Evolutionary conservation across 1,140 invertebrate species (phyloP).

Genomic region (Lordiphosa collinella): DNA sequence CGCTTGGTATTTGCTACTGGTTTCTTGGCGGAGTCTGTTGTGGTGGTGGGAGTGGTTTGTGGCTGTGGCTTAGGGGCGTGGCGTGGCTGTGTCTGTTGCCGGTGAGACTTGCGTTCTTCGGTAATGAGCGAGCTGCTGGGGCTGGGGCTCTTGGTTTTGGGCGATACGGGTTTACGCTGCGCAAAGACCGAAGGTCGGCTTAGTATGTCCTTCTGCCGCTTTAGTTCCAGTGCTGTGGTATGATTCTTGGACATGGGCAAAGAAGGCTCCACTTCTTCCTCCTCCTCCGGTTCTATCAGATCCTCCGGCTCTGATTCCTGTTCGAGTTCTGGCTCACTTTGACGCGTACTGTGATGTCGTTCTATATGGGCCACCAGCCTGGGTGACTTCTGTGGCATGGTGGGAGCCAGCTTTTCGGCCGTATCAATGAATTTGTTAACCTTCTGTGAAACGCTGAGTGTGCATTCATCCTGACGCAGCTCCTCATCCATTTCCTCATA

Average conservation of each 20-base stretch:
- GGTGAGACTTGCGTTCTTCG: conserved; percentile 48
- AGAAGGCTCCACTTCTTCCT: conserved; percentile 33
- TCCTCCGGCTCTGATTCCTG: conserved; percentile 41
- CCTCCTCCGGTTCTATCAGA: conserved; percentile 17
- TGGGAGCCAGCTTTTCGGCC: conserved; percentile 81
- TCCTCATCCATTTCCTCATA: conserved; percentile 81
- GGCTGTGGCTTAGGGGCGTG: conserved; percentile 8
- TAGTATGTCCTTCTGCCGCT: conserved; percentile 80
- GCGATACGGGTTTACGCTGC: conserved; percentile 22
- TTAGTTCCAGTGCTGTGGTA: conserved; percentile 60
- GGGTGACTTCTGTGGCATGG: conserved; percentile 70
- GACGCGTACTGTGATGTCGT: conserved; percentile 79
- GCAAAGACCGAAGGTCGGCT: conserved; percentile 80
- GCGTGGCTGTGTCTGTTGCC: conserved; percentile 2
- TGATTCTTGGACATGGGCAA: conserved; percentile 63
- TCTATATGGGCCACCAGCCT: conserved; percentile 79
- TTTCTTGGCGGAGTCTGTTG: conserved; percentile 5
- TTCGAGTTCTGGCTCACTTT: conserved; percentile 50
- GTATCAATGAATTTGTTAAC: conserved; percentile 83
- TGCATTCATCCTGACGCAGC: conserved; percentile 81
- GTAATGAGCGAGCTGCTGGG: conserved; percentile 35
- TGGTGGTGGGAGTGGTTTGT: background rate
- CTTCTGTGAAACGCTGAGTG: conserved; percentile 83
- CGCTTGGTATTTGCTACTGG: conserved; percentile 19
- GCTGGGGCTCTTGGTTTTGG: conserved; percentile 18